A percentile compares a stretch with the other conserved stretches of the same genome.
Conservation (phyloP, 2,113 vertebrate genomes). For the Calyptomena viridis region DNA sequence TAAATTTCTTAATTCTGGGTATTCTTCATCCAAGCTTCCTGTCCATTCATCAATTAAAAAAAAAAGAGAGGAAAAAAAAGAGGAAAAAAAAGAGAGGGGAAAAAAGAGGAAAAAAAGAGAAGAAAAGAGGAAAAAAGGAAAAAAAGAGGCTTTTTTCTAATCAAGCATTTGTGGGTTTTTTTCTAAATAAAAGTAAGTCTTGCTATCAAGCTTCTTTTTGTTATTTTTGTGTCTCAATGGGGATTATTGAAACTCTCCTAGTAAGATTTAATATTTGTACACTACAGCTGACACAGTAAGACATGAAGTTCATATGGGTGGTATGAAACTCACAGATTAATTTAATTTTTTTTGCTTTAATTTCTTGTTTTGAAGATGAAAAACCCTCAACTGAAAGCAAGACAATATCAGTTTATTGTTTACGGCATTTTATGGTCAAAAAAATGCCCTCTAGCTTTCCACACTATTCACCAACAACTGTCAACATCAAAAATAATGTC, state of each 20-base stretch:
- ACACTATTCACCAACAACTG: conserved; percentile 15
- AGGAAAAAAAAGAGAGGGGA: no score
- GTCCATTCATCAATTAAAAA: neutral
- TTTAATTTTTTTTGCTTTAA: neutral
- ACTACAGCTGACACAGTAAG: neutral
- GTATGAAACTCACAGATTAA: neutral
- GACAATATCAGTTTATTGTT: conserved; percentile 23
- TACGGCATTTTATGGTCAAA: conserved; percentile 47
- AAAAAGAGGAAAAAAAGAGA: neutral
- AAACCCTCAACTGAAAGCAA: neutral
- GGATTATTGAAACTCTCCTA: neutral
- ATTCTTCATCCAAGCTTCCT: neutral
- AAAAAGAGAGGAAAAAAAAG: neutral
- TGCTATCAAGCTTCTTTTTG: neutral
- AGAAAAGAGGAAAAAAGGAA: rapidly evolving
- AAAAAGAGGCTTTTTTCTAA: no score
- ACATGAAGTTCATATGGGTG: neutral
- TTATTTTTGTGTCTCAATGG: neutral
- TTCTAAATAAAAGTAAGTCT: neutral
- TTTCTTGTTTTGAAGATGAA: conserved; percentile 2
- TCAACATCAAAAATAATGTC: conserved; percentile 38
- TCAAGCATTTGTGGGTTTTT: neutral
- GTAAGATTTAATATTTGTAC: neutral
- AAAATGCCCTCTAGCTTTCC: conserved; percentile 26
- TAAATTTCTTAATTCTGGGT: neutral